Percentiles rank a stretch among this genome's conserved stretches.
Conservation (phyloP, 2,113 vertebrate genomes). For the Uria aalge region DNA sequence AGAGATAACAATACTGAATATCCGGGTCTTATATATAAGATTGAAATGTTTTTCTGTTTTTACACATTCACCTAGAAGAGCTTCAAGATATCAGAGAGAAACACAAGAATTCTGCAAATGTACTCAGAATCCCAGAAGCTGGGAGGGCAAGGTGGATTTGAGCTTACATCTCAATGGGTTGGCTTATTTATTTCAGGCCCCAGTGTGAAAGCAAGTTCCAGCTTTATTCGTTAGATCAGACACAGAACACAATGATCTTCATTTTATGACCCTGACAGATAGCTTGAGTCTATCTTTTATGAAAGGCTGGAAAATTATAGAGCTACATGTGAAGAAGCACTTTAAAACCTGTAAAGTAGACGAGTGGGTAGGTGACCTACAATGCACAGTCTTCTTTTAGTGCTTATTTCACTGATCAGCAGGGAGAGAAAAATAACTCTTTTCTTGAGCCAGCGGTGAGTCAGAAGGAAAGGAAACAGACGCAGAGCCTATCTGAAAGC, state of each 20-base stretch:
- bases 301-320: slow-evolving; percentile 16
- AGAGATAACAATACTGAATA: background rate
- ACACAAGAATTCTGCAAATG: background rate
- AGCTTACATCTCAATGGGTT: background rate
- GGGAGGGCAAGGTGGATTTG: background rate
- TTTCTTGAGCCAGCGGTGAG: background rate
- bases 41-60: background rate
- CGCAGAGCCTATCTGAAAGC: background rate
- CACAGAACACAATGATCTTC: background rate
- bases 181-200: background rate
- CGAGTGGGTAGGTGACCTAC: background rate
- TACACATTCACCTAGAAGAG: background rate
- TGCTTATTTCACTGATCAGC: background rate
- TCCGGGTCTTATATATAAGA: background rate
- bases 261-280: background rate
- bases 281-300: background rate
- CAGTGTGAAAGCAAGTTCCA: background rate
- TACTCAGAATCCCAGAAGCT: background rate
- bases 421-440: slow-evolving; percentile 3
- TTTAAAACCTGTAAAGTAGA: slow-evolving; percentile 17
- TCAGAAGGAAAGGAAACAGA: background rate
- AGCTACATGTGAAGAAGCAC: background rate
- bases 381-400: background rate
- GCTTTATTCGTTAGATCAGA: background rate
- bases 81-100: background rate